Conservation (phyloP, 2,888 invertebrate genomes). For the Gymnosoma rotundatum region DNA sequence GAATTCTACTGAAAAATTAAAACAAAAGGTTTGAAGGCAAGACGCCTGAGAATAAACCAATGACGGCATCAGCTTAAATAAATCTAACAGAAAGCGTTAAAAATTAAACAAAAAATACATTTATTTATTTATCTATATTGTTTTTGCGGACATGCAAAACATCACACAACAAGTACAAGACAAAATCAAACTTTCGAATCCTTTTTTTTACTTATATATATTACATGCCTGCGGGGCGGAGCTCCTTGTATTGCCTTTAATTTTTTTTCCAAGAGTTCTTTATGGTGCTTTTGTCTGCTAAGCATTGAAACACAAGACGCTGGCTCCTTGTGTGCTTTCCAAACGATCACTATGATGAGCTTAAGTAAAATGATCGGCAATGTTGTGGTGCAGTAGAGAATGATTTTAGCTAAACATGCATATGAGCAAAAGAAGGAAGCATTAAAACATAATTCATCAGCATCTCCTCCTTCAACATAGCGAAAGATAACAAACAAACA, state of each 20-base stretch:
- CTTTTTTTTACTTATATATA: conserved; percentile 70
- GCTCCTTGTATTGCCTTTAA: conserved; percentile 80
- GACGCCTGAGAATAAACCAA: conserved; percentile 38
- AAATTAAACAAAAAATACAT: conserved; percentile 2
- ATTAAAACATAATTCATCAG: conserved; percentile 67
- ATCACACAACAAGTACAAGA: conserved; percentile 19
- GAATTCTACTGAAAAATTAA: conserved; percentile 35
- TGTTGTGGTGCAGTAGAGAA: conserved; percentile 11
- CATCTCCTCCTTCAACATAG: conserved; percentile 55
- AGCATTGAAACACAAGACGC: conserved; percentile 30
- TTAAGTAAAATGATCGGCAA: neutral
- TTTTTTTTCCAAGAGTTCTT: conserved; percentile 36
- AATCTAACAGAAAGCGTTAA: conserved; percentile 46
- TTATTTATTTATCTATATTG: conserved; percentile 9
- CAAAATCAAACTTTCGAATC: conserved; percentile 21
- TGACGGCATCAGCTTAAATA: conserved; percentile 18
- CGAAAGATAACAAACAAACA: neutral
- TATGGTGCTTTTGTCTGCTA: conserved; percentile 27
- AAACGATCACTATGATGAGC: conserved; percentile 50
- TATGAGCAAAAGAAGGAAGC: conserved; percentile 54
- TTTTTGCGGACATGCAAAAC: conserved; percentile 46
- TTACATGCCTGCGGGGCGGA: conserved; percentile 80
- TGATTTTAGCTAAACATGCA: conserved; percentile 47
- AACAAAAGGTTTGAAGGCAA: conserved; percentile 33
- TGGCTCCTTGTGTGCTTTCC: conserved; percentile 26